These are phyloP conservation scores for Periophthalmus magnuspinnatus DNA, from an alignment of 2,797 vertebrate species.

Conservation along the genomic window DNA sequence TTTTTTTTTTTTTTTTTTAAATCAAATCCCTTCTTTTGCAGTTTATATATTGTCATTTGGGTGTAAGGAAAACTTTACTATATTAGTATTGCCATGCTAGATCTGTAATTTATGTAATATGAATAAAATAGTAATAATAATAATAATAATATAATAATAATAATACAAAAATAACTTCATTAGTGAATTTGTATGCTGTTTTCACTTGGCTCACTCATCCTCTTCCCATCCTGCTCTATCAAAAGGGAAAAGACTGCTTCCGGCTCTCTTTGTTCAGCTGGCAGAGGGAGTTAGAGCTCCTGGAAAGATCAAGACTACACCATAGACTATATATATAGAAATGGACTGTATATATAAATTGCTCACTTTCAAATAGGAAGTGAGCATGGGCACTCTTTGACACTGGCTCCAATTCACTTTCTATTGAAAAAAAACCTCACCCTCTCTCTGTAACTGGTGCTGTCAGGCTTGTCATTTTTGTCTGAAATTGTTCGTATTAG, in stretches of 20 bases:
- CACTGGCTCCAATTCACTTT: too few relatives aligned
- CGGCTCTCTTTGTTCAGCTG: conserved; percentile 70
- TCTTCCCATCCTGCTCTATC: conserved; percentile 30
- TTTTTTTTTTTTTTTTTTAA: not conserved
- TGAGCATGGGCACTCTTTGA: too few relatives aligned
- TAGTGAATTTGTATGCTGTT: conserved; percentile 9
- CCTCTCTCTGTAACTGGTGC: too few relatives aligned
- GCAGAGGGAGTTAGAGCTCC: conserved; percentile 58
- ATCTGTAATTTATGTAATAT: not conserved
- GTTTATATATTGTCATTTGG: not conserved
- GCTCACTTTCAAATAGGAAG: too few relatives aligned
- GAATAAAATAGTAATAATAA: too few relatives aligned
- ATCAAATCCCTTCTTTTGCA: not conserved
- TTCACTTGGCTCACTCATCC: conserved; percentile 11
- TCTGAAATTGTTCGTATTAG: too few relatives aligned
- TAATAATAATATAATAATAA: too few relatives aligned
- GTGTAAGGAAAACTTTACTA: not conserved
- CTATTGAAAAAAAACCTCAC: too few relatives aligned
- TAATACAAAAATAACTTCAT: too few relatives aligned
- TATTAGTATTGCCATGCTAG: not conserved
- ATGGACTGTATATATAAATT: too few relatives aligned
- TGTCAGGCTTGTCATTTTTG: too few relatives aligned
- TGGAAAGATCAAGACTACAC: conserved; percentile 60
- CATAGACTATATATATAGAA: too few relatives aligned
- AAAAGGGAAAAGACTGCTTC: conserved; percentile 63